phyloP scores from a whole-genome alignment of 2,113 vertebrate genomes.

The Cebus imitator region DNA sequence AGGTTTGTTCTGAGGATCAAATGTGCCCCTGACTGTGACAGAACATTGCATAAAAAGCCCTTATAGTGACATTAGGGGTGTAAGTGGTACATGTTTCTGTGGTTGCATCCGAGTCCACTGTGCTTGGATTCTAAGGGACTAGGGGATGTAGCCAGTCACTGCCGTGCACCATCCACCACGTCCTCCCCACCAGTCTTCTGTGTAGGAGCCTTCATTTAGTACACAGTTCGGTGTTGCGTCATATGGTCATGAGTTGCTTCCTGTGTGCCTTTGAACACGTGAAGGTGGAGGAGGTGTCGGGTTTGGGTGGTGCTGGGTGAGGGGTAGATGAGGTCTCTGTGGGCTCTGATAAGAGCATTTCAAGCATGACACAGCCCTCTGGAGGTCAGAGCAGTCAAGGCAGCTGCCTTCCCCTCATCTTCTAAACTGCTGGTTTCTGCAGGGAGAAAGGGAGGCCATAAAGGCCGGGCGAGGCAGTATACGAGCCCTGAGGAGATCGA shows the following conservation, averaged over 20 bases:
- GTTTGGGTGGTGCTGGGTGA: background rate
- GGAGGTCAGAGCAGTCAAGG: background rate
- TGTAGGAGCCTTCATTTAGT: background rate
- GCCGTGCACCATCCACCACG: rapidly evolving
- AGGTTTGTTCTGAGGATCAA: background rate
- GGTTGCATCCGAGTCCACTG: background rate
- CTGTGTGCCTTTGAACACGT: background rate
- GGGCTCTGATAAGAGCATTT: background rate
- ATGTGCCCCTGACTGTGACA: background rate
- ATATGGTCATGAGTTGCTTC: background rate
- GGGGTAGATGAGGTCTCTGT: background rate
- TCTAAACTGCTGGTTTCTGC: slow-evolving; percentile 47
- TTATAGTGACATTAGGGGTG: background rate
- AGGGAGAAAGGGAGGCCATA: slow-evolving; percentile 97
- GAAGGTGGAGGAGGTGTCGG: background rate
- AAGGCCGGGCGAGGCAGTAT: slow-evolving; percentile 95
- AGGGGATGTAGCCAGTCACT: background rate
- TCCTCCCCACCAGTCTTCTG: background rate
- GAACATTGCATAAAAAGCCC: background rate
- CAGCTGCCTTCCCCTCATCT: background rate
- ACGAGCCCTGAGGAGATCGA: slow-evolving; percentile 98
- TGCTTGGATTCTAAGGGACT: slow-evolving; percentile 1
- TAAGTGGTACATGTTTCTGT: background rate
- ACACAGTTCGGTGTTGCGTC: background rate
- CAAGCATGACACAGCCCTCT: background rate